Conservation (phyloP, 2,797 vertebrate genomes). For the Onychomys arenicola region DNA sequence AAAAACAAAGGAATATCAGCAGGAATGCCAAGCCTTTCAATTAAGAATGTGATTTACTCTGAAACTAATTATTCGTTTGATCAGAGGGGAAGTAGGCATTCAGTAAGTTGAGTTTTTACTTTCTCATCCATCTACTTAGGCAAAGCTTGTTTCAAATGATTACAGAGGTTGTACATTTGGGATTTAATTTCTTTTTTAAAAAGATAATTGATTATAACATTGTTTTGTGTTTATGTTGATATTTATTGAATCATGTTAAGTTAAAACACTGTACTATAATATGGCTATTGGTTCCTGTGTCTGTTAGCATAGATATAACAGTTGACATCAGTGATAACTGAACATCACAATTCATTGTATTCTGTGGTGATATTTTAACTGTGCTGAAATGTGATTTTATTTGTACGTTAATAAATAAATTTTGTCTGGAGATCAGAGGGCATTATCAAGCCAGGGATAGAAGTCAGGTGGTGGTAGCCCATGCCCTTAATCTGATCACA, state of each 20-base stretch:
- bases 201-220: neutral
- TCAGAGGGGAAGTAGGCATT: neutral
- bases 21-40: neutral
- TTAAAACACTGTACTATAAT: neutral
- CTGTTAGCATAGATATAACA: neutral
- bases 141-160: neutral
- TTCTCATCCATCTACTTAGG: neutral
- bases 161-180: neutral
- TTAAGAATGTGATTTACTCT: slow-evolving; percentile 28
- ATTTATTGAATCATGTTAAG: neutral
- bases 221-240: neutral
- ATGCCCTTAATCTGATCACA: no score
- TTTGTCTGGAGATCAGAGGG: no score
- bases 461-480: no score
- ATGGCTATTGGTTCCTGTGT: neutral
- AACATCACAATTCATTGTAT: neutral
- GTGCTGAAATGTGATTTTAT: no score
- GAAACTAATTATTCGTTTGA: slow-evolving; percentile 31
- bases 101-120: neutral
- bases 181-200: neutral
- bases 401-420: no score
- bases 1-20: neutral
- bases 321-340: neutral
- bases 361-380: neutral
- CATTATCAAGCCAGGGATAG: no score